Evolutionary conservation across 2,113 vertebrate genomes (phyloP).

Genomic region (Oryctolagus cuniculus): mOryCun1.1 NC_091436.1:124244501-124245000

Average conservation of each 20-base stretch:
- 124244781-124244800: background rate
- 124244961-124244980: background rate
- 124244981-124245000: background rate
- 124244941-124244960: background rate
- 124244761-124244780: background rate
- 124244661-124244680: background rate
- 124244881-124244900: background rate
- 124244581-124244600: background rate
- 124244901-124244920: background rate
- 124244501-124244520: background rate
- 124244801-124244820: background rate
- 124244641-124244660: background rate
- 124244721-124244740: background rate
- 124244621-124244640: background rate
- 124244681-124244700: background rate
- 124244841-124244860: background rate
- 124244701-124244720: background rate
- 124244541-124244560: background rate
- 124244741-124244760: background rate
- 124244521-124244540: background rate
- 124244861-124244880: background rate
- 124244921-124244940: background rate
- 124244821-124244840: background rate
- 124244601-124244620: background rate
- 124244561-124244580: background rate